Evolutionary conservation across 2,888 invertebrate genomes (phyloP).

Genomic region (Tanytarsus gracilentus): DNA sequence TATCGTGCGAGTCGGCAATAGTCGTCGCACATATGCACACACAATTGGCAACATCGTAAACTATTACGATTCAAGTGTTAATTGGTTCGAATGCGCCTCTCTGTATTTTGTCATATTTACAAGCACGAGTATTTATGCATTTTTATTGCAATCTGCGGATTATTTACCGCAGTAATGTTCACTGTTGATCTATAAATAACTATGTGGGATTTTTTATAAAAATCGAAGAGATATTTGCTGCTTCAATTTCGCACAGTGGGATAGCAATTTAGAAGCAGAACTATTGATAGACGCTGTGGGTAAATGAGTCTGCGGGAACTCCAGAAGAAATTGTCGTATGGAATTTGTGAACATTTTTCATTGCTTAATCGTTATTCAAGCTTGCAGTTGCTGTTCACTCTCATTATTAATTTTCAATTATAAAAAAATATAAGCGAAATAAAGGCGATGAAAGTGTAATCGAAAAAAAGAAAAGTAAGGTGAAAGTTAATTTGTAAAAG

Average conservation of each 20-base stretch:
- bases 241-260: conserved; percentile 26
- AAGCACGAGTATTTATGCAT: conserved; percentile 26
- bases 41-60: conserved; percentile 22
- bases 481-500: too few relatives aligned
- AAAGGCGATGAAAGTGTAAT: too few relatives aligned
- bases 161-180: conserved; percentile 26
- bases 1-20: not conserved
- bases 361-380: too few relatives aligned
- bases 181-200: conserved; percentile 20
- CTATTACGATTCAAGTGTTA: conserved; percentile 26
- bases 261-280: conserved; percentile 22
- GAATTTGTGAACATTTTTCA: too few relatives aligned
- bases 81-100: conserved; percentile 25
- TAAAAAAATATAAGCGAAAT: too few relatives aligned
- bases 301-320: not conserved
- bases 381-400: too few relatives aligned
- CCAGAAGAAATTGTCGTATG: too few relatives aligned
- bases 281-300: conserved; percentile 19
- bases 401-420: too few relatives aligned
- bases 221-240: not conserved
- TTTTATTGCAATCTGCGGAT: not conserved
- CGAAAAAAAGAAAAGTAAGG: too few relatives aligned
- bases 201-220: not conserved
- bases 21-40: conserved; percentile 10
- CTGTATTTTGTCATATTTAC: conserved; percentile 28